Base-by-base conservation (phyloP, 2,888 invertebrate genomes). In the Venusia cambrica region DNA sequence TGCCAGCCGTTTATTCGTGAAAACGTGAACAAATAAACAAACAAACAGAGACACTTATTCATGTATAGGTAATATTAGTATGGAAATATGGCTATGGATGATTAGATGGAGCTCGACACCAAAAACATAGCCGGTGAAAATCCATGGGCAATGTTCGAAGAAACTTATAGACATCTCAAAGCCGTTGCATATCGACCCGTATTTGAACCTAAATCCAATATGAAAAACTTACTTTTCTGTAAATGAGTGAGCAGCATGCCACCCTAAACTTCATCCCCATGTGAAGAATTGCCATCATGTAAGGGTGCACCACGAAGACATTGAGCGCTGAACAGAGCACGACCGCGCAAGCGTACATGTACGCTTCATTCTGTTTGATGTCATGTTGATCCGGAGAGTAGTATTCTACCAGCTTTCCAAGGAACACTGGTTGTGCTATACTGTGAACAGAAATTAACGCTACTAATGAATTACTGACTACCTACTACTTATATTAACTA, bases 251-350 rank as follows among this genome's bases (percentile, higher is more conserved):
- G 59, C 95, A 94, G 58, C 93, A 92, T 0, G 94, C 94, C 0
- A 96, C 90, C 5, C 96, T 84, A 63, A 95, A 89, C 73, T 93
- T 91, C 94, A 96, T 94, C 22, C 96, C 96, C 73, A 94, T 89
- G 56, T 94, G 92, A 31, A 93, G 87, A 6, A 94, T 90, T 7
- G 92, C 92, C 88, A 97, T 91, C 92, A 97, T 95, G 65, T 94
- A 96, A 0, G 95, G 95, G 78, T 98, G 98, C 46, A 94, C 92
- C n/a, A 93, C 84, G 51, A 95, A 83, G 10, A 96, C 91, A 58
- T 93, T 93, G 24, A 93, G 62, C 0, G 92, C 91, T 0, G 95
- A 94, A 57, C 93, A 93, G 7, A 92, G 54, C 5, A 94, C 90
- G 13, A 96, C 91, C 2, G 91, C 92, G 0, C 84, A 89, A 1